phyloP scores from a whole-genome alignment of 2,797 vertebrate species.

The Saxicola maurus region DNA sequence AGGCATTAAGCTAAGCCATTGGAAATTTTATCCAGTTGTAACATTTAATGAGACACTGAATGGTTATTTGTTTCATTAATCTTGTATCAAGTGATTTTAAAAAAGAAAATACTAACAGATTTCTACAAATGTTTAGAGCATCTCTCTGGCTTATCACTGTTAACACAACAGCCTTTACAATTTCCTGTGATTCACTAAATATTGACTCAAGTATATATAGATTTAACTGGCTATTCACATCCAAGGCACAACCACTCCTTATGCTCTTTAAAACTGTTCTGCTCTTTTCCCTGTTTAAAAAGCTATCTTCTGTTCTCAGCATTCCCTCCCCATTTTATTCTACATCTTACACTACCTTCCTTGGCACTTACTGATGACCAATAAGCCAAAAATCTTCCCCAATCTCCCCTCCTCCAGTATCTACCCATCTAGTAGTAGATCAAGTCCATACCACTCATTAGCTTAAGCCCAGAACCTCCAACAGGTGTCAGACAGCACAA shows the following conservation, averaged over 20 bases:
- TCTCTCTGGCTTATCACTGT: conserved; percentile 48
- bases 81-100: conserved; percentile 48
- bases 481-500: neutral
- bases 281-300: neutral
- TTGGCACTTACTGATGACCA: neutral
- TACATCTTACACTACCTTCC: neutral
- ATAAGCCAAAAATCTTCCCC: neutral
- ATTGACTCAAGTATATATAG: conserved; percentile 52
- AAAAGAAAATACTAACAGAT: conserved; percentile 66
- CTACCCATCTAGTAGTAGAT: neutral
- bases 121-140: conserved; percentile 58
- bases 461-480: neutral
- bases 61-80: conserved; percentile 41
- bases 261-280: conserved; percentile 1
- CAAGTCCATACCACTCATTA: neutral
- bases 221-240: conserved; percentile 58
- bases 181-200: conserved; percentile 61
- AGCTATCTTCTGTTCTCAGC: neutral
- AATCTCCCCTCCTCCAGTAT: neutral
- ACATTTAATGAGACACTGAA: conserved; percentile 43
- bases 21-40: conserved; percentile 19
- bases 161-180: conserved; percentile 32
- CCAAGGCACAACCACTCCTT: conserved; percentile 31
- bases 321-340: neutral
- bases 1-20: conserved; percentile 22